Evolutionary conservation across 2,888 invertebrate genomes (phyloP).

Genomic region (Pediacus dermestoides): DNA sequence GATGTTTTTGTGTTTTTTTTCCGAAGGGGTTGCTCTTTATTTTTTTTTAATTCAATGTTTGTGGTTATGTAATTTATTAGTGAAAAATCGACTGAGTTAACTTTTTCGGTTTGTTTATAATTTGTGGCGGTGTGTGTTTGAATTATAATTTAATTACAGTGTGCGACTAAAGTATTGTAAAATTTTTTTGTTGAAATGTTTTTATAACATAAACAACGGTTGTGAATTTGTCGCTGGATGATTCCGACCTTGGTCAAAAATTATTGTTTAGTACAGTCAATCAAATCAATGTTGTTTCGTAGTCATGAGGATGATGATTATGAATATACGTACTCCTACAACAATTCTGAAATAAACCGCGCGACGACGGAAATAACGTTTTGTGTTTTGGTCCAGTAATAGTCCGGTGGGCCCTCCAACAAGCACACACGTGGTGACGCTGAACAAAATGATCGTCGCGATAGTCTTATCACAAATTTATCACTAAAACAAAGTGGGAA

Average conservation of each 20-base stretch:
- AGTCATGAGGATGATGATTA: no score
- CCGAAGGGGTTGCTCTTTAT: no score
- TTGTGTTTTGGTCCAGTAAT: slow-evolving; percentile 17
- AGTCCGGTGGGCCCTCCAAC: no score
- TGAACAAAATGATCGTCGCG: slow-evolving; percentile 19
- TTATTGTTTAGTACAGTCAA: slow-evolving; percentile 27
- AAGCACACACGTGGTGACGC: slow-evolving; percentile 22
- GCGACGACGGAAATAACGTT: slow-evolving; percentile 22
- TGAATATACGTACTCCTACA: slow-evolving; percentile 24
- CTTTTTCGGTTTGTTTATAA: no score
- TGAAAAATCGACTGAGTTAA: no score
- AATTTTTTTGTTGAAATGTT: no score
- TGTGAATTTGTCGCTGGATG: no score
- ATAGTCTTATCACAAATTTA: slow-evolving; percentile 16
- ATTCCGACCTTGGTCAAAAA: slow-evolving; percentile 38
- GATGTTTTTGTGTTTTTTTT: slow-evolving; percentile 19
- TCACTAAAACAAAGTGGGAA: slow-evolving; percentile 25
- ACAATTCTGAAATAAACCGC: slow-evolving; percentile 26
- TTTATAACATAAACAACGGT: no score
- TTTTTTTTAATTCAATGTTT: slow-evolving; percentile 13
- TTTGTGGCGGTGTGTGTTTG: no score
- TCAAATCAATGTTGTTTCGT: slow-evolving; percentile 31
- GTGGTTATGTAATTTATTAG: no score
- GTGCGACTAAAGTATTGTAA: no score
- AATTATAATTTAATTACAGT: no score